A percentile compares a stretch with the other conserved stretches of the same genome.
Evolutionary conservation across 2,888 invertebrate genomes (phyloP).

Genomic region (Stenodera caucasica): DNA sequence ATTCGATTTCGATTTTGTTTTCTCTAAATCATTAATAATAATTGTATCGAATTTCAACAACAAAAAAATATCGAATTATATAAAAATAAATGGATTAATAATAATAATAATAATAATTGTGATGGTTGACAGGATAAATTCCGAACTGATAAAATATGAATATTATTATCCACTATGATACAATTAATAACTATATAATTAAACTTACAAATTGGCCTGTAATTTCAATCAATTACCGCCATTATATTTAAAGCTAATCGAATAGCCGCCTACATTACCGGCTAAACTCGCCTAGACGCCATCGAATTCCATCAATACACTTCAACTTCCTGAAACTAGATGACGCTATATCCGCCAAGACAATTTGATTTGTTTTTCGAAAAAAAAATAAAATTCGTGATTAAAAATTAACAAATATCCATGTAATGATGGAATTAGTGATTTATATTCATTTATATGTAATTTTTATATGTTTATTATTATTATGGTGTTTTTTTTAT

Average conservation of each 20-base stretch:
- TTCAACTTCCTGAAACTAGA: slow-evolving; percentile 14
- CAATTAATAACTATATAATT: slow-evolving; percentile 50
- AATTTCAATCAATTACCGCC: slow-evolving; percentile 54
- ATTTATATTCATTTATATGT: background rate
- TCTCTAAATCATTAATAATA: too few species aligned
- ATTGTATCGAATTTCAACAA: too few species aligned
- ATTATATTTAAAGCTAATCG: slow-evolving; percentile 32
- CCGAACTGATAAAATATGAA: slow-evolving; percentile 47
- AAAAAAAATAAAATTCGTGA: background rate
- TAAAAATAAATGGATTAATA: slow-evolving; percentile 49
- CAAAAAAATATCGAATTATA: too few species aligned
- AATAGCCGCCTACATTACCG: too few species aligned
- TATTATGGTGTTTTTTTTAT: background rate
- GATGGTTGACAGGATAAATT: slow-evolving; percentile 37
- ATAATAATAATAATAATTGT: slow-evolving; percentile 43
- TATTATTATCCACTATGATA: slow-evolving; percentile 49
- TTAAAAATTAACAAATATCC: background rate
- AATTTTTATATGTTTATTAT: background rate
- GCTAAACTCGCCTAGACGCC: too few species aligned
- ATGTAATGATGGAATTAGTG: too few species aligned
- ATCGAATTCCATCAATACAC: too few species aligned
- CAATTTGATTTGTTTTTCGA: too few species aligned
- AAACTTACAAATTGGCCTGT: slow-evolving; percentile 53
- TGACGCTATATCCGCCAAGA: slow-evolving; percentile 1
- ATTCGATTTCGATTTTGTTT: too few species aligned